Conservation (phyloP, 2,113 vertebrate species). For the Elgaria multicarinata region DNA sequence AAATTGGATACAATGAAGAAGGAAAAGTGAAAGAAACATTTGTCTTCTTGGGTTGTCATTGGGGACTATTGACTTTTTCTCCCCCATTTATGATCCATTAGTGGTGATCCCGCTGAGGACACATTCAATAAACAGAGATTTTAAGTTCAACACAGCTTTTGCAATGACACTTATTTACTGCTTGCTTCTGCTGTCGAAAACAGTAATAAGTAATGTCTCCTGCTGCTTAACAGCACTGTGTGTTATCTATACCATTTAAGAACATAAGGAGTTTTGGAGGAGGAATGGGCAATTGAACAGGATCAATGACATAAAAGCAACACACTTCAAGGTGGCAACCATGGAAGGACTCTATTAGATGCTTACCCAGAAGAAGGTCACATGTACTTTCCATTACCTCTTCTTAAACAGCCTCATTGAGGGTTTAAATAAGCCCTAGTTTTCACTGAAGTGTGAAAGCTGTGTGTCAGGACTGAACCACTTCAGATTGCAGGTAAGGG, state of each 20-base stretch:
- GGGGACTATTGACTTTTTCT: neutral
- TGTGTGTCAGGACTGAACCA: neutral
- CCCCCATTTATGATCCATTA: conserved; percentile 29
- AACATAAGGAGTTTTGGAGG: neutral
- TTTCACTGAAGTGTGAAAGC: neutral
- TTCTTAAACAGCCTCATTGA: neutral
- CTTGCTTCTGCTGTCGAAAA: neutral
- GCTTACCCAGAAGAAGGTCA: conserved; percentile 2
- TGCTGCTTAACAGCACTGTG: neutral
- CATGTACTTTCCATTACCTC: conserved; percentile 18
- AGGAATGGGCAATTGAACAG: neutral
- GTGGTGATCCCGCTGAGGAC: neutral
- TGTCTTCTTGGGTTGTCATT: neutral
- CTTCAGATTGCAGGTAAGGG: neutral
- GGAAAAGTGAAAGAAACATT: neutral
- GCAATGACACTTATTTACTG: conserved; percentile 1
- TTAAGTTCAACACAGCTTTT: conserved; percentile 13
- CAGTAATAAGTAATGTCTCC: conserved; percentile 7
- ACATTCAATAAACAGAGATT: neutral
- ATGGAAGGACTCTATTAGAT: conserved; percentile 10
- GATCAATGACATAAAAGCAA: conserved; percentile 33
- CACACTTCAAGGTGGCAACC: conserved; percentile 10
- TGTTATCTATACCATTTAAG: conserved; percentile 21
- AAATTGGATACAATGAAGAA: neutral
- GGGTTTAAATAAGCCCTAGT: neutral